Base-by-base conservation (phyloP, 1,140 invertebrate species). In the Plectrocnemia conspersa region DNA sequence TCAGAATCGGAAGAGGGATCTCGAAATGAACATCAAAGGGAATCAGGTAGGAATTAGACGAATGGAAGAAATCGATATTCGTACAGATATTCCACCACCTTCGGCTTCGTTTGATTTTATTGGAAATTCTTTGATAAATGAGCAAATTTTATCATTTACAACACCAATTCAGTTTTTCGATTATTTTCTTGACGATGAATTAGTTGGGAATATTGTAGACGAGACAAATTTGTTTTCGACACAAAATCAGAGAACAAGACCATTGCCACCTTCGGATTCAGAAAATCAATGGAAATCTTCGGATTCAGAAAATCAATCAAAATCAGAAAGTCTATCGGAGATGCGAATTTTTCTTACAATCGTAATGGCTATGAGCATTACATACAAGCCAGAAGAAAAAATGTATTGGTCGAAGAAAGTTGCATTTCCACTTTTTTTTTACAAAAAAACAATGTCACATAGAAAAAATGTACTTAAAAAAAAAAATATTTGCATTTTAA, bases 191-290 rank as follows among this genome's bases (percentile, higher is more conserved):
- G 35, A 38, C 15, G 35, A 38, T 38, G 35, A 38, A 38, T 38
- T 38, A 15, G 9, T 38, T 15, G 35, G 9, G 15, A 38, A 38
- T 9, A 38, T 38, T 38, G 35, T 38, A 38, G 35, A 38, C 15
- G 35, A 38, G 35, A 38, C 35, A 38, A 38, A 38, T 38, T 38
- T 38, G 35, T 38, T 38, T 38, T 38, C 35, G 35, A 38, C 15
- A 38, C 35, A 38, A 38, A 7, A 38, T 5, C 35, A 38, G 15
- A 38, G 35, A 38, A 38, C 15, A 38, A 38, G 35, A 29, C 27
- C 27, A 29, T 29, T 29, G 27, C 27, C 27, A n/a, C 27, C 27
- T 38, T 38, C 35, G 35, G 35, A 38, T 38, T 10, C 15, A 15
- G 35, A 38, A 15, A 38, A 38, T 10, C 35, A 15, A 38, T 38